Conservation (phyloP, 1,140 invertebrate genomes). For the Melipona quadrifasciata region DNA sequence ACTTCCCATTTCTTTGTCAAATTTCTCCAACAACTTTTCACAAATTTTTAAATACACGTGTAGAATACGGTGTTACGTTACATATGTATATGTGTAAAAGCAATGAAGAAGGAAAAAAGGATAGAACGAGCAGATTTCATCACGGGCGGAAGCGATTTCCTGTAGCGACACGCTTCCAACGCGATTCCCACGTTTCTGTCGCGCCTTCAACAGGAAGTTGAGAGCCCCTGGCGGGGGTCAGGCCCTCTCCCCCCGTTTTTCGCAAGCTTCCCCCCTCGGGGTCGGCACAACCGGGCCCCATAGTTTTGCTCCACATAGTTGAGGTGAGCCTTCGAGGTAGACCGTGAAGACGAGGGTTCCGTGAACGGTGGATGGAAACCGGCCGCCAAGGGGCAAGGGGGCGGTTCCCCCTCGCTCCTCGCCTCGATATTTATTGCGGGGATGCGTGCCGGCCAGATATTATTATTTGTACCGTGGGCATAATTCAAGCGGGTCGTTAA, state of each 20-base stretch:
- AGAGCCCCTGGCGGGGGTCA: constrained; percentile 61
- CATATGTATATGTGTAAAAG: neutral
- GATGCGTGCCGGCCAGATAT: constrained; percentile 78
- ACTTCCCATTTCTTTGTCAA: neutral
- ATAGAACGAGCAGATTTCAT: constrained; percentile 7
- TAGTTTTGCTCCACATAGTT: constrained; percentile 72
- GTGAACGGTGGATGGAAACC: constrained; percentile 52
- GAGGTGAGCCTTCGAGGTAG: constrained; percentile 61
- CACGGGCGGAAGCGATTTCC: constrained; percentile 27
- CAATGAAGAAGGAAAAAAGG: neutral
- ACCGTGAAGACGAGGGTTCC: constrained; percentile 60
- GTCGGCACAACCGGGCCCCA: constrained; percentile 46
- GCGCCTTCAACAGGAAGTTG: constrained; percentile 22
- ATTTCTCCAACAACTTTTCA: neutral
- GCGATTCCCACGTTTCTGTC: constrained; percentile 59
- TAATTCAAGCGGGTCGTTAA: constrained; percentile 80
- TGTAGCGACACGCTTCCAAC: neutral
- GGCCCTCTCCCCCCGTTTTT: constrained; percentile 54
- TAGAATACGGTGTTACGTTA: fast-evolving
- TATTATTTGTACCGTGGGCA: constrained; percentile 79
- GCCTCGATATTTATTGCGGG: constrained; percentile 78
- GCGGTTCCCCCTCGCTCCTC: constrained; percentile 33
- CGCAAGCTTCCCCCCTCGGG: constrained; percentile 49
- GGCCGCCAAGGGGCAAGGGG: constrained; percentile 38
- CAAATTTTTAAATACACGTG: neutral